phyloP scores from a whole-genome alignment of 2,888 invertebrate species.

The Amblyjoppa proteus region DNA sequence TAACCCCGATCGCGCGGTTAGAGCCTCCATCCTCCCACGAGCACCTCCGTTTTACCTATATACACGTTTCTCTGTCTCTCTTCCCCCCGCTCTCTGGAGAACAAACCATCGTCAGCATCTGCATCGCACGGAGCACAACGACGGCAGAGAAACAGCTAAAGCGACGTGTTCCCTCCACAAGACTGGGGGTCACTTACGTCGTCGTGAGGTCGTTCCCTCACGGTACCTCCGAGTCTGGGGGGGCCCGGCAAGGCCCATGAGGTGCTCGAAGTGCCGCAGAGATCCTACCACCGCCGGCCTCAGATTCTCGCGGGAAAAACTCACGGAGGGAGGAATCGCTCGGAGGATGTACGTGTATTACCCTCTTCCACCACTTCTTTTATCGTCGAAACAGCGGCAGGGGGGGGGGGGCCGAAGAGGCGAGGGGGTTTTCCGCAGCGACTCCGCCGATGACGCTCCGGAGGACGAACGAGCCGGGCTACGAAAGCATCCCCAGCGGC shows the following conservation, averaged over 20 bases:
- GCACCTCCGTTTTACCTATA: constrained; percentile 64
- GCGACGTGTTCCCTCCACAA: constrained; percentile 58
- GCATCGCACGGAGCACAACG: constrained; percentile 14
- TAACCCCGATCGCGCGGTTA: constrained; percentile 70
- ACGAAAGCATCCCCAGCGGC: constrained; percentile 57
- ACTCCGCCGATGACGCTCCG: constrained; percentile 48
- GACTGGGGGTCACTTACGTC: constrained; percentile 79
- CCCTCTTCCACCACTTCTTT: constrained; percentile 28
- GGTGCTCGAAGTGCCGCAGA: constrained; percentile 12
- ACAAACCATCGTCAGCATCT: constrained; percentile 40
- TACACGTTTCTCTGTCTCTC: constrained; percentile 4
- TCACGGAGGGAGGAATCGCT: constrained; percentile 29
- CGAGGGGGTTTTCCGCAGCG: constrained; percentile 6
- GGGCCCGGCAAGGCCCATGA: constrained; percentile 60
- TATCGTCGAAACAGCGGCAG: not conserved
- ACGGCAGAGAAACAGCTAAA: constrained; percentile 20
- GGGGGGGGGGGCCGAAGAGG: constrained; percentile 14
- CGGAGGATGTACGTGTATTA: constrained; percentile 35
- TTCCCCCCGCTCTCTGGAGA: constrained; percentile 19
- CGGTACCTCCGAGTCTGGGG: constrained; percentile 47
- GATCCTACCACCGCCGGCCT: constrained; percentile 63
- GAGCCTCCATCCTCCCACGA: constrained; percentile 77
- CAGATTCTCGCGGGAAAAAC: not conserved
- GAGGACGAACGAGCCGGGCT: constrained; percentile 55
- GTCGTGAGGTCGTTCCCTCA: constrained; percentile 78